phyloP scores from a whole-genome alignment of 2,797 vertebrate genomes.

The Poeciliopsis presidionis region DNA sequence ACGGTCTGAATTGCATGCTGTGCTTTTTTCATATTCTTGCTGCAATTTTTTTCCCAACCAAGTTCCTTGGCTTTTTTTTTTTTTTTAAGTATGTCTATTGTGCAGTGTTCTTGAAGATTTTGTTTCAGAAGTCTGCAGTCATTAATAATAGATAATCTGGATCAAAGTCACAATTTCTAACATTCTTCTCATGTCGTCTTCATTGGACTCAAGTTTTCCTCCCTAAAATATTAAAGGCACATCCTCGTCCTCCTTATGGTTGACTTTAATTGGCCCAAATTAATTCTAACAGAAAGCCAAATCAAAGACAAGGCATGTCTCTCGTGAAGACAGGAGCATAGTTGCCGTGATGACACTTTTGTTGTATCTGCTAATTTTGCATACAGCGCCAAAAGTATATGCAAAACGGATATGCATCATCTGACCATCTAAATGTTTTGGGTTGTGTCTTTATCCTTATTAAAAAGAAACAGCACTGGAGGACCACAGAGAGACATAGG shows the following conservation, averaged over 20 bases:
- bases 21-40: neutral
- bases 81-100: neutral
- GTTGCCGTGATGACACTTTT: neutral
- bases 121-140: neutral
- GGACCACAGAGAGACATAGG: neutral
- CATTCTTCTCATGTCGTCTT: conserved; percentile 4
- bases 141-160: conserved; percentile 2
- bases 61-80: neutral
- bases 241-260: neutral
- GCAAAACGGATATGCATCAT: neutral
- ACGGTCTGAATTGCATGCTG: conserved; percentile 67
- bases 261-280: conserved; percentile 30
- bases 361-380: neutral
- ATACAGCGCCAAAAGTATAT: neutral
- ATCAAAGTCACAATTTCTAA: neutral
- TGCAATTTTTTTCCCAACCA: neutral
- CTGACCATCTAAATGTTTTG: neutral
- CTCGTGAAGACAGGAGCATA: conserved; percentile 3
- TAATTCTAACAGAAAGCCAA: conserved; percentile 14
- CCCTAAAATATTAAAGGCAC: conserved; percentile 5
- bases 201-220: neutral
- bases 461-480: neutral
- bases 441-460: neutral
- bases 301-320: conserved; percentile 25
- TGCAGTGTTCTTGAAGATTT: neutral